Percentiles rank a stretch among this genome's conserved stretches.
Evolutionary conservation across 2,888 invertebrate species (phyloP).

Genomic region (Eupsilia transversa): DNA sequence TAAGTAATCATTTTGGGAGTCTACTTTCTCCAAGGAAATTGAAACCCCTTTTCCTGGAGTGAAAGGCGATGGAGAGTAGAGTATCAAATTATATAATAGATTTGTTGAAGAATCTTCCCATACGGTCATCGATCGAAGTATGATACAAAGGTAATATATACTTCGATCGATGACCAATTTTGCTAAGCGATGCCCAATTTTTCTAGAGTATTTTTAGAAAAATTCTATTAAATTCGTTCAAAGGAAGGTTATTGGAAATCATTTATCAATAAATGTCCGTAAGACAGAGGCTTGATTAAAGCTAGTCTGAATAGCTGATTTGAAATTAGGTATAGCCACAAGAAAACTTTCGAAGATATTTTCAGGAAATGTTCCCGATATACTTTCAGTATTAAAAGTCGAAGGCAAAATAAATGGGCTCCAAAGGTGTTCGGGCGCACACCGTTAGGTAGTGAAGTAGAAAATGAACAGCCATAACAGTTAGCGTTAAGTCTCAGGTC

Average conservation of each 20-base stretch:
- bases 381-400: conserved; percentile 25
- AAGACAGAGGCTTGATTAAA: not conserved
- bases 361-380: not conserved
- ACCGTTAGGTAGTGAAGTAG: conserved; percentile 53
- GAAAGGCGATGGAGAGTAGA: no score
- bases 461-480: conserved; percentile 74
- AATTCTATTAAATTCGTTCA: not conserved
- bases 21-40: not conserved
- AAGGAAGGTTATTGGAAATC: not conserved
- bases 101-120: not conserved
- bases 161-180: not conserved
- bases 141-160: no score
- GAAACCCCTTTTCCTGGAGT: not conserved
- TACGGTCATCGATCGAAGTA: no score
- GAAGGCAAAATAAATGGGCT: conserved; percentile 17
- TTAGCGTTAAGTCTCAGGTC: conserved; percentile 70
- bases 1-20: not conserved
- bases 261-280: not conserved
- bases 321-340: not conserved
- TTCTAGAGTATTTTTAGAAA: not conserved
- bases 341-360: not conserved
- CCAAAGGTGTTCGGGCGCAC: conserved; percentile 30
- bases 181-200: not conserved
- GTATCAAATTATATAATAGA: not conserved
- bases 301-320: not conserved